Percentiles rank a stretch among this genome's conserved stretches.
phyloP scores from a whole-genome alignment of 37 sponge, comb jelly and placozoan species.

The Agelas oroides region DNA sequence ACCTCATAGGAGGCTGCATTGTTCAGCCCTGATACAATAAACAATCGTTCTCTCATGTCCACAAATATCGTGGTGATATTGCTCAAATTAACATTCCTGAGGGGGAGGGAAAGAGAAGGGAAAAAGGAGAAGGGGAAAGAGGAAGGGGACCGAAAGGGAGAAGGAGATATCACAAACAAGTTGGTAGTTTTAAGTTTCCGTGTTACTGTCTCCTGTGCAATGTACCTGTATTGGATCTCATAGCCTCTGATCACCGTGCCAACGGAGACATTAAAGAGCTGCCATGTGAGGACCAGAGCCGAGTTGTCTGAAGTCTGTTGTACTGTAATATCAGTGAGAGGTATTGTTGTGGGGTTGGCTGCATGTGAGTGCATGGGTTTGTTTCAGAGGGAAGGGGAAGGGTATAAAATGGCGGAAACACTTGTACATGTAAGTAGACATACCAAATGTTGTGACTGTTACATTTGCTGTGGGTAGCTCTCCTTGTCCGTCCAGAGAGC shows the following conservation, averaged over 20 bases:
- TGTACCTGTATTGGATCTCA: constrained; percentile 8
- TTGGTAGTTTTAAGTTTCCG: too few species aligned
- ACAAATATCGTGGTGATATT: not conserved
- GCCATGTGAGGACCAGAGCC: constrained; percentile 19
- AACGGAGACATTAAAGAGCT: not conserved
- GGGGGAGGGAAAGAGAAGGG: too few species aligned
- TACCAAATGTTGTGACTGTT: constrained; percentile 19
- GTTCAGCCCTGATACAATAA: not conserved
- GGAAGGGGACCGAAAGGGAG: too few species aligned
- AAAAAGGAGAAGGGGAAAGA: too few species aligned
- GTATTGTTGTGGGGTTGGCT: not conserved
- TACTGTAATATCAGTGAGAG: constrained; percentile 18
- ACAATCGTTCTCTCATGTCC: not conserved
- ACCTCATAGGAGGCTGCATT: constrained; percentile 1
- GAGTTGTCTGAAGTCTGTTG: constrained; percentile 2
- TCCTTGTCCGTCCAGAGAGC: not conserved
- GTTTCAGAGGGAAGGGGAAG: not conserved
- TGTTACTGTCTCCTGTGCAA: too few species aligned
- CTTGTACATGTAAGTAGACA: not conserved
- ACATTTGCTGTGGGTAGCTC: not conserved
- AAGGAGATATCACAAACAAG: too few species aligned
- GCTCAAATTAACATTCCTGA: not conserved
- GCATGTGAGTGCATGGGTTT: not conserved
- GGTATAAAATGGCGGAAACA: not conserved
- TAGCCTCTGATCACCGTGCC: not conserved